Evolutionary conservation across 1,140 invertebrate genomes (phyloP), one percentile per base, ranked within the genome.

Genomic region (Globodera ellingtonae): DNA sequence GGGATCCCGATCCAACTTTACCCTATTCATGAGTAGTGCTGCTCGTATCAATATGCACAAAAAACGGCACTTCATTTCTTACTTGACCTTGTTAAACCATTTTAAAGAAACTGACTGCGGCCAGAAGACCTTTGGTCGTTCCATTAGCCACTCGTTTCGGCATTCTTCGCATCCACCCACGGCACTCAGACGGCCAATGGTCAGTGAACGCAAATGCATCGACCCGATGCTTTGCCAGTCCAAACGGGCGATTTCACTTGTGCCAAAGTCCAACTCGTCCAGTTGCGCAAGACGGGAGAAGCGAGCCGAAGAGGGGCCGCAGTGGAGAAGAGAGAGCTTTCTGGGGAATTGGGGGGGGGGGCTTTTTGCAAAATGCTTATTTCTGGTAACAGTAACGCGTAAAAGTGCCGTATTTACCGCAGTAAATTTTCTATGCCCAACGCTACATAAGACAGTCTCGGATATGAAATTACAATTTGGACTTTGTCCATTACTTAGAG

Each of bases 181-280:
- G 15, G 56, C 56, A 62, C 56, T 62, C 24, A 70, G 10, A 70
- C 67, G 24, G 67, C 35, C 18, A 35, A 70, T 47, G 10, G 6
- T 70, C 24, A 70, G 46, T 18, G 18, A 47, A 35, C 35, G 67
- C 67, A 70, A 47, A 47, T 70, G 67, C 18, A n/a, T 70, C 10
- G 67, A 70, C 10, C 35, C 67, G 24, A 70, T 70, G 8, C 35
- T 70, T 35, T 47, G 67, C 67, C 67, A 70, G 3, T 70, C 67
- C 4, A 70, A 62, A 4, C 56, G 56, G 56, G 10, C 56, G 15
- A 62, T 10, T 18, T 62, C 56, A 62, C 10, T 62, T 2, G 18
- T 10, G 0, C 56, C 56, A 62, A 62, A 62, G 18, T 62, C 15
- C 56, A 62, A 62, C 18, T 62, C 10, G 10, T 62, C 56, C 56